phyloP scores from a whole-genome alignment of 2,797 vertebrate genomes.

The Fistularia tabacaria region DNA sequence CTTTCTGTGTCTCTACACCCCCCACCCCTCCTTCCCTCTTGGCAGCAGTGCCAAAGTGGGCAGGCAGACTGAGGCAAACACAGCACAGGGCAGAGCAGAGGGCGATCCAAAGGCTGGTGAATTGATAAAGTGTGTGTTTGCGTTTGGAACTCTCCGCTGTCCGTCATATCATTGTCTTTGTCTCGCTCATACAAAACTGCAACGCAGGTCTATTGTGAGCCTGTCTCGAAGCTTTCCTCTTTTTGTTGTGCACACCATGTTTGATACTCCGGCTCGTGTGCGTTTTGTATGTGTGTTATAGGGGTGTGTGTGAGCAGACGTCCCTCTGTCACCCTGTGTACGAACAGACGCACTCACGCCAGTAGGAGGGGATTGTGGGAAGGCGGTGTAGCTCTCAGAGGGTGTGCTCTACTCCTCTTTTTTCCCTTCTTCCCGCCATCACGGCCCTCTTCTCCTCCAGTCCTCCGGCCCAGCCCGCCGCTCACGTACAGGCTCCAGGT shows the following conservation, averaged over 20 bases:
- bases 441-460: constrained; percentile 73
- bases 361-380: constrained; percentile 76
- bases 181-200: constrained; percentile 32
- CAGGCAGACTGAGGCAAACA: constrained; percentile 72
- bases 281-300: constrained; percentile 33
- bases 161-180: constrained; percentile 24
- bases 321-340: constrained; percentile 71
- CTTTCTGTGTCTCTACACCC: constrained; percentile 55
- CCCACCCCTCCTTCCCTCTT: constrained; percentile 62
- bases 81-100: constrained; percentile 71
- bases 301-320: constrained; percentile 61
- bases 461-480: constrained; percentile 62
- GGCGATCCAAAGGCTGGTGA: constrained; percentile 72
- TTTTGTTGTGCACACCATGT: constrained; percentile 35
- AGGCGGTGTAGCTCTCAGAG: constrained; percentile 72
- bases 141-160: constrained; percentile 33
- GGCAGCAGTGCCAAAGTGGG: constrained; percentile 79
- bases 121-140: constrained; percentile 65
- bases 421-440: constrained; percentile 74
- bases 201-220: constrained; percentile 26
- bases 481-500: constrained; percentile 71
- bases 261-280: constrained; percentile 47
- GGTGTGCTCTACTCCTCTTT: constrained; percentile 74
- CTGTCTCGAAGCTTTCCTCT: constrained; percentile 24
- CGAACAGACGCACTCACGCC: constrained; percentile 69